These are phyloP conservation scores for Poeciliopsis turneri DNA, from an alignment of 2,797 vertebrate species.

Conservation along the genomic window DNA sequence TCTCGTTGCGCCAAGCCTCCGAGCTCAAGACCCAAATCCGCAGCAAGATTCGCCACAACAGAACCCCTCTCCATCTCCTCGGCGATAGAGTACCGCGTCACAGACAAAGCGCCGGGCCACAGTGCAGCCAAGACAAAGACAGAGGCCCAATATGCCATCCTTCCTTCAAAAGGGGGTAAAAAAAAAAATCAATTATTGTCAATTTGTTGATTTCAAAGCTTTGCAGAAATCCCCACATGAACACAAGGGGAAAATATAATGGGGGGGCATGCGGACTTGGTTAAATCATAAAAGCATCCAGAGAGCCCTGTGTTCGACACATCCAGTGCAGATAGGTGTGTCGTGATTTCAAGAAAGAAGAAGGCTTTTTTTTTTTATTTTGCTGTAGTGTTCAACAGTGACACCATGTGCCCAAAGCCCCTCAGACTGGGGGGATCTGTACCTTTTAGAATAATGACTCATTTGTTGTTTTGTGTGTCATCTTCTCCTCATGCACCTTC, in stretches of 20 bases:
- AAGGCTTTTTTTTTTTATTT: background rate
- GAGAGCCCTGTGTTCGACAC: conserved; percentile 8
- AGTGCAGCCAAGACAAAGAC: conserved; percentile 70
- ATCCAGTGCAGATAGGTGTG: conserved; percentile 53
- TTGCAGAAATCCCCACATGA: background rate
- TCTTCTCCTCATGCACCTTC: conserved; percentile 27
- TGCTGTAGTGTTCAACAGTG: conserved; percentile 71
- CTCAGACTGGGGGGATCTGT: background rate
- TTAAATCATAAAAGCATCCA: background rate
- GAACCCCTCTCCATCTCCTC: conserved; percentile 84
- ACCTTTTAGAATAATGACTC: background rate
- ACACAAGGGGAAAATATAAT: background rate
- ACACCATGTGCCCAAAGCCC: conserved; percentile 61
- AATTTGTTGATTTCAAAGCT: background rate
- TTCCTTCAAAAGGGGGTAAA: conserved; percentile 13
- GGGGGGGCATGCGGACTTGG: background rate
- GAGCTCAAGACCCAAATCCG: conserved; percentile 79
- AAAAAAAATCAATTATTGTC: background rate
- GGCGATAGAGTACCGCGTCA: conserved; percentile 81
- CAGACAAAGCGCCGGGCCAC: conserved; percentile 72
- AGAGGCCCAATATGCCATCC: conserved; percentile 51
- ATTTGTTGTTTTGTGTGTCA: background rate
- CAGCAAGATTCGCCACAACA: conserved; percentile 81
- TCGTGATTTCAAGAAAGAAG: conserved; percentile 15
- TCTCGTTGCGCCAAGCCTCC: conserved; percentile 71